These are phyloP conservation scores for Pelobates fuscus DNA, from an alignment of 2,113 vertebrate species.

Conservation along the genomic window DNA sequence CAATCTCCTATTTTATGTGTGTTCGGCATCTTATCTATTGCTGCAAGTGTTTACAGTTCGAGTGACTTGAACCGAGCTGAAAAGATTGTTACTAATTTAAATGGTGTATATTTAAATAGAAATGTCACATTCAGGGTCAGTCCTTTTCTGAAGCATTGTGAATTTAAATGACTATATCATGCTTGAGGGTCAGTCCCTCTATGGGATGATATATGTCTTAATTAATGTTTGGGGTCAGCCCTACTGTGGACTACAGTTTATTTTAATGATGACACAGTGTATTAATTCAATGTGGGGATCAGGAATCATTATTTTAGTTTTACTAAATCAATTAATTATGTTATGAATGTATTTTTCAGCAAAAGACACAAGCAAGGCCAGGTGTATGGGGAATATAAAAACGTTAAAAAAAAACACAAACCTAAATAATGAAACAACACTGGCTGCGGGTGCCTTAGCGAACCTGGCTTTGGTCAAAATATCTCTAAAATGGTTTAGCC, in stretches of 20 bases:
- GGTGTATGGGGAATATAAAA: too few species aligned
- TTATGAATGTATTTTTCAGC: not conserved
- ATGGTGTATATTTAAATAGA: not conserved
- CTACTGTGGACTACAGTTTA: not conserved
- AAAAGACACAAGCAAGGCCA: too few species aligned
- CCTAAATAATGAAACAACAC: too few species aligned
- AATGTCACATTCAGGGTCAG: not conserved
- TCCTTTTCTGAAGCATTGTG: not conserved
- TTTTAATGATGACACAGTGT: not conserved
- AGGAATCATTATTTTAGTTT: not conserved
- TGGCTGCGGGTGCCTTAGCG: too few species aligned
- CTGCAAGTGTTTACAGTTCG: too few species aligned
- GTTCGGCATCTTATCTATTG: too few species aligned
- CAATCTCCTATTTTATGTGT: too few species aligned
- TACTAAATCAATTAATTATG: not conserved
- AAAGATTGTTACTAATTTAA: not conserved
- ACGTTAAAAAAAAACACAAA: too few species aligned
- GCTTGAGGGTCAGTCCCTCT: not conserved
- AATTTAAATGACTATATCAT: not conserved
- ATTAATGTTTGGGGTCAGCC: not conserved
- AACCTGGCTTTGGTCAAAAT: too few species aligned
- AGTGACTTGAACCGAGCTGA: too few species aligned
- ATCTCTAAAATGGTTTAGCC: too few species aligned
- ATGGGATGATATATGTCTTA: not conserved
- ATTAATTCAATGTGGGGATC: not conserved